Evolutionary conservation across 2,797 vertebrate species (phyloP).

Genomic region (Tadarida brasiliensis): DNA sequence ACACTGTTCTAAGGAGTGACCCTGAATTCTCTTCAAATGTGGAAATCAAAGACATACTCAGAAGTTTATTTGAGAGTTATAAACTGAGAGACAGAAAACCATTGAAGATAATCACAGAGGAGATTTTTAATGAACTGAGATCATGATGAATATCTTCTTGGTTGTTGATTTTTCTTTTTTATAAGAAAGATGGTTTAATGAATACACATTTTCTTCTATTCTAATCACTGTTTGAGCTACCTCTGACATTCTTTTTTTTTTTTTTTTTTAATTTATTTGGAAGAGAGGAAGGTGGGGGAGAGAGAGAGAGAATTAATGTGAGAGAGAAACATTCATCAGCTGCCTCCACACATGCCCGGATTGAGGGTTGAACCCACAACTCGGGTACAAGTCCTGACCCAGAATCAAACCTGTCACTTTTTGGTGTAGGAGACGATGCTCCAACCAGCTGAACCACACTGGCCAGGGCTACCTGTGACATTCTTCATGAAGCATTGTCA

Average conservation of each 20-base stretch:
- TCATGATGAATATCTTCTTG: background rate
- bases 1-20: background rate
- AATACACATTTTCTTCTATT: background rate
- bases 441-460: background rate
- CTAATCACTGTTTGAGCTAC: background rate
- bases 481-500: background rate
- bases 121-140: background rate
- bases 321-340: background rate
- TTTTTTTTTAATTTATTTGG: background rate
- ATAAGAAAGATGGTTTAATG: background rate
- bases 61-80: background rate
- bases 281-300: too few relatives aligned
- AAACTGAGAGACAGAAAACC: background rate
- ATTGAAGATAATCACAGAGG: background rate
- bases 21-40: constrained; percentile 41
- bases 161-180: background rate
- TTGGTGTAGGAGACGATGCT: background rate
- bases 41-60: constrained; percentile 43
- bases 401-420: background rate
- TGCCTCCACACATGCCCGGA: background rate
- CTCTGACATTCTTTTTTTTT: background rate
- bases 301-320: too few relatives aligned
- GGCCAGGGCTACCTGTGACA: background rate
- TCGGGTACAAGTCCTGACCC: background rate
- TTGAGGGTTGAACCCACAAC: background rate